Evolutionary conservation across 2,113 vertebrate species (phyloP).

Genomic region (Cichladusa arquata): DNA sequence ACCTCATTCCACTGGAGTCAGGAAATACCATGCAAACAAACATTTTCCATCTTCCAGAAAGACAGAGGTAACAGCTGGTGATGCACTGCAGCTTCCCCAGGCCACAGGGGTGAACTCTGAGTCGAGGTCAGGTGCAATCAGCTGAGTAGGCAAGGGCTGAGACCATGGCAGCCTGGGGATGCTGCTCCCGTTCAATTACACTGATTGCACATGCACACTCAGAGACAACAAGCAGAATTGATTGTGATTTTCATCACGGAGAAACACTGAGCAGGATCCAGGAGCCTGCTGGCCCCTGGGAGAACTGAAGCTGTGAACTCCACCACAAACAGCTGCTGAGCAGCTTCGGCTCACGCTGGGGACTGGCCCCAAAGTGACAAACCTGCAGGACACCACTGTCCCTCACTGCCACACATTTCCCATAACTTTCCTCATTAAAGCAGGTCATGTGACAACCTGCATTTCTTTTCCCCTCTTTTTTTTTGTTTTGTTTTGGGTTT

Average conservation of each 20-base stretch:
- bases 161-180: neutral
- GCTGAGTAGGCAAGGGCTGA: neutral
- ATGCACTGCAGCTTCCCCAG: neutral
- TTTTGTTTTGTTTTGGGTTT: too few relatives aligned
- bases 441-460: neutral
- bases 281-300: neutral
- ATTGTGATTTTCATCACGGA: slow-evolving; percentile 4
- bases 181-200: neutral
- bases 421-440: neutral
- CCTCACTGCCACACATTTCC: neutral
- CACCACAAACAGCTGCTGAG: neutral
- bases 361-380: neutral
- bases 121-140: neutral
- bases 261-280: neutral
- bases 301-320: neutral
- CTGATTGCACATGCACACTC: neutral
- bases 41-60: neutral
- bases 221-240: neutral
- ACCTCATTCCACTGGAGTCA: neutral
- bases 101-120: neutral
- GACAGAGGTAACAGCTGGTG: neutral
- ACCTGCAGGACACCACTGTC: neutral
- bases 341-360: neutral
- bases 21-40: neutral
- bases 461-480: neutral